Conservation (phyloP, 2,797 vertebrate species). For the Paratrypauchen microcephalus region DNA sequence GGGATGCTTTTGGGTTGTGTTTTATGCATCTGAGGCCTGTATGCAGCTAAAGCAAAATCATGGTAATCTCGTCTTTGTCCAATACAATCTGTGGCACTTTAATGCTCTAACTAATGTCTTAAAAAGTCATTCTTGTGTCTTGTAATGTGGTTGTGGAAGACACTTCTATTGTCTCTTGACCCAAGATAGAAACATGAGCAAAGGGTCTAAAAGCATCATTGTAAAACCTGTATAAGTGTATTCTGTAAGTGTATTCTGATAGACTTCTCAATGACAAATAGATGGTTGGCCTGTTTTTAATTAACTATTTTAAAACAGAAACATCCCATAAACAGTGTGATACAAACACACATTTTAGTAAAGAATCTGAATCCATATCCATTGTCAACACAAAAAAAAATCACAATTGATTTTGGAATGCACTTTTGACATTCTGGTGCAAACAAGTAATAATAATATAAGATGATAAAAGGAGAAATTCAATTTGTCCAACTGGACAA, state of each 20-base stretch:
- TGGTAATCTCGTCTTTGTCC: conserved; percentile 75
- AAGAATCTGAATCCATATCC: neutral
- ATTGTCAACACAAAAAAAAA: neutral
- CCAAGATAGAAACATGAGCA: conserved; percentile 39
- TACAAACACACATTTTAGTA: neutral
- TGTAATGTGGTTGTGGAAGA: conserved; percentile 60
- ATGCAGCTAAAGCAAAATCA: conserved; percentile 74
- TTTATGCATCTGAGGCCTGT: conserved; percentile 74
- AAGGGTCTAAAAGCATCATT: neutral
- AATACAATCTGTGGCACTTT: conserved; percentile 66
- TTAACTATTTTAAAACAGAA: neutral
- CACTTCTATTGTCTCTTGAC: conserved; percentile 44
- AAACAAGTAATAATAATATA: neutral
- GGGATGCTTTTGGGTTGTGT: conserved; percentile 75
- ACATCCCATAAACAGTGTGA: neutral
- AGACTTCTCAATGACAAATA: neutral
- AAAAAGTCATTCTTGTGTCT: conserved; percentile 61
- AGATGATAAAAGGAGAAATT: too few relatives aligned
- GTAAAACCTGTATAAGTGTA: neutral
- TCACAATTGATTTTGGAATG: neutral
- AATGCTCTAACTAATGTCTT: conserved; percentile 59
- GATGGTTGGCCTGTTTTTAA: neutral
- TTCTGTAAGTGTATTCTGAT: neutral
- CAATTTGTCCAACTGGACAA: too few relatives aligned
- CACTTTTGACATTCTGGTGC: neutral